Percentiles rank a stretch among this genome's conserved stretches.
phyloP scores from a whole-genome alignment of 2,888 invertebrate species.

The Phragmatobia fuliginosa region DNA sequence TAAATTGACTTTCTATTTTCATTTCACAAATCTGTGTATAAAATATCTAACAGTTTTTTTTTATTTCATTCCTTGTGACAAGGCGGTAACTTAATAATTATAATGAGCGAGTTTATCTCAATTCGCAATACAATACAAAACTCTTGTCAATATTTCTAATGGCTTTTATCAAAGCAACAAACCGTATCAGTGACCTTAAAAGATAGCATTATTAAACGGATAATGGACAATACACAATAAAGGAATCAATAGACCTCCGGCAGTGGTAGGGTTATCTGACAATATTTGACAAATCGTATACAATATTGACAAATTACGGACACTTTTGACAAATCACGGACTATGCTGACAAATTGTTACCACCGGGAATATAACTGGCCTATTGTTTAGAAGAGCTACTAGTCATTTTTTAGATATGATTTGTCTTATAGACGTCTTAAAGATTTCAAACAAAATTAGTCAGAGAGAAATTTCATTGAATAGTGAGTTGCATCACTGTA shows the following conservation, averaged over 20 bases:
- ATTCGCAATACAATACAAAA: constrained; percentile 14
- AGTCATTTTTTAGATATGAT: constrained; percentile 12
- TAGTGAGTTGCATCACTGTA: neutral
- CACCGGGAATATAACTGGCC: constrained; percentile 29
- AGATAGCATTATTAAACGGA: constrained; percentile 9
- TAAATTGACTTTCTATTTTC: too few relatives aligned
- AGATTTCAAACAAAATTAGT: neutral
- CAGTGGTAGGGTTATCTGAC: constrained; percentile 60
- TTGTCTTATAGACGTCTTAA: constrained; percentile 3
- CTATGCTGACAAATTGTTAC: constrained; percentile 42
- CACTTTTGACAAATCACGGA: constrained; percentile 43
- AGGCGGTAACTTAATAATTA: too few relatives aligned
- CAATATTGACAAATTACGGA: constrained; percentile 63
- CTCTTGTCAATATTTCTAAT: constrained; percentile 4
- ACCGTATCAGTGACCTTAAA: constrained; percentile 1
- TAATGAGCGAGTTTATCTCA: neutral
- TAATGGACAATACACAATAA: constrained; percentile 12
- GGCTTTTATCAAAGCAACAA: constrained; percentile 14
- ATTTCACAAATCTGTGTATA: too few relatives aligned
- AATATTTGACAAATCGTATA: constrained; percentile 72
- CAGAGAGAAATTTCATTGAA: neutral
- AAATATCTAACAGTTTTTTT: too few relatives aligned
- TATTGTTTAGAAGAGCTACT: constrained; percentile 37
- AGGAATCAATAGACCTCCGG: constrained; percentile 45
- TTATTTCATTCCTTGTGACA: neutral